Evolutionary conservation across 1,140 invertebrate genomes (phyloP).

Genomic region (Cydia strobilella): DNA sequence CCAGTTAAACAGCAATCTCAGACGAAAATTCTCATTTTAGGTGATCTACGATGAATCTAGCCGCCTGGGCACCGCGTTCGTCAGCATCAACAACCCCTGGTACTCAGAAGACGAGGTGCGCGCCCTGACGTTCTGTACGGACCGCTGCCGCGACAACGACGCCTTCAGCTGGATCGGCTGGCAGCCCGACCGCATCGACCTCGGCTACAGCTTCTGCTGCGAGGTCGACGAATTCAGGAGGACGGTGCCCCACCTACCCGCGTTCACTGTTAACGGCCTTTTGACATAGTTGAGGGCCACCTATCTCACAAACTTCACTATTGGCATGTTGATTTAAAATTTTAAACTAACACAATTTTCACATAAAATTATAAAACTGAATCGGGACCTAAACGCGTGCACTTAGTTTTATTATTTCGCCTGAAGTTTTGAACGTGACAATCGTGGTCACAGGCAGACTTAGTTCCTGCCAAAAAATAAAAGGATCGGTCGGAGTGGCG

Average conservation of each 20-base stretch:
- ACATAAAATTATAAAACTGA: too few species aligned
- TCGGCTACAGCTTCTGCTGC: constrained; percentile 85
- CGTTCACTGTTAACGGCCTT: constrained; percentile 70
- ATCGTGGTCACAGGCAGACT: too few species aligned
- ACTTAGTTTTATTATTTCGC: too few species aligned
- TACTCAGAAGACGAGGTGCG: constrained; percentile 63
- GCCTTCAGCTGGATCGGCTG: constrained; percentile 81
- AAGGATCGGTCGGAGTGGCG: too few species aligned
- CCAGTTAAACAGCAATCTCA: background rate
- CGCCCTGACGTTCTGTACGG: constrained; percentile 80
- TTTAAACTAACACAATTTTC: too few species aligned
- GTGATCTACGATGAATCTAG: constrained; percentile 80
- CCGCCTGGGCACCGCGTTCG: constrained; percentile 80
- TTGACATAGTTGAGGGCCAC: constrained; percentile 48
- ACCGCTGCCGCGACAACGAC: constrained; percentile 77
- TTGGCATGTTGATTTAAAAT: too few species aligned
- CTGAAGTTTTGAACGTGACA: too few species aligned
- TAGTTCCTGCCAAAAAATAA: too few species aligned
- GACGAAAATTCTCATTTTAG: constrained; percentile 34
- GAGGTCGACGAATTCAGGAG: constrained; percentile 81
- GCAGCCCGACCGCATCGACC: constrained; percentile 73
- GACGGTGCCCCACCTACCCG: constrained; percentile 77
- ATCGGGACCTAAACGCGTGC: too few species aligned
- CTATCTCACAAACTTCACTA: too few species aligned
- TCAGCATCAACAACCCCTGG: constrained; percentile 85